Base-by-base conservation (phyloP, 2,888 invertebrate genomes). In the Sussaba pulchella region DNA sequence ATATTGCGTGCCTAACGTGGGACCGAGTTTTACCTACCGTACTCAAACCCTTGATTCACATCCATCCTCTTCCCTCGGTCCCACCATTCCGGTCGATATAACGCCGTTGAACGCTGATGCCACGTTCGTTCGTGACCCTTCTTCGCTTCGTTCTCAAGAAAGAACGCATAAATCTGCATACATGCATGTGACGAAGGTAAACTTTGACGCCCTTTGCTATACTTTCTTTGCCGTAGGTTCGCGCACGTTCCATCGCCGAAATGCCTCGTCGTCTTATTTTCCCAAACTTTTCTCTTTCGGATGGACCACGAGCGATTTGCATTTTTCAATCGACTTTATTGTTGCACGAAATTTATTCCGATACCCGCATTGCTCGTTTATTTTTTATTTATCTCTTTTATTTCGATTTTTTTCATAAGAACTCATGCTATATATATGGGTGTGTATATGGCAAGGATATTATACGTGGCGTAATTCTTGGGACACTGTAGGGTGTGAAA, bases 151-250 rank as follows among this genome's bases (percentile, higher is more conserved):
- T 84, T 86, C 85, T 78, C 78, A 84, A 85, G 85, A 78, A 88
- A 88, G 86, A 86, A 84, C 88, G 89, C 89, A 90, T 90, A 90
- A 90, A 90, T 90, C 88, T 90, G 88, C 90, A 89, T 90, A 90
- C 85, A 89, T 90, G 88, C 88, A 88, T 89, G 89, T 86, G 87
- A 84, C 86, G 87, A 86, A 86, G 88, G 86, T 88, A 88, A 88
- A 87, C 88, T 88, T 87, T 84, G 85, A 87, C 87, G 87, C 85
- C 85, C 81, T 74, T 81, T 50, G 70, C 57, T 43, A 81, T 47
- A n/a, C n/a, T 84, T 84, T 84, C 64, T 26, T 74, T 47, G 9
- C 76, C 71, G 69, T 59, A 71, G 69, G 71, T 52, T 74, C 74
- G 78, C 64, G 69, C 81, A 70, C 82, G 82, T 70, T 59, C 75